A percentile compares a stretch with the other conserved stretches of the same genome.
Conservation (phyloP, 2,888 invertebrate species). For the Mimumesa dahlbomi region DNA sequence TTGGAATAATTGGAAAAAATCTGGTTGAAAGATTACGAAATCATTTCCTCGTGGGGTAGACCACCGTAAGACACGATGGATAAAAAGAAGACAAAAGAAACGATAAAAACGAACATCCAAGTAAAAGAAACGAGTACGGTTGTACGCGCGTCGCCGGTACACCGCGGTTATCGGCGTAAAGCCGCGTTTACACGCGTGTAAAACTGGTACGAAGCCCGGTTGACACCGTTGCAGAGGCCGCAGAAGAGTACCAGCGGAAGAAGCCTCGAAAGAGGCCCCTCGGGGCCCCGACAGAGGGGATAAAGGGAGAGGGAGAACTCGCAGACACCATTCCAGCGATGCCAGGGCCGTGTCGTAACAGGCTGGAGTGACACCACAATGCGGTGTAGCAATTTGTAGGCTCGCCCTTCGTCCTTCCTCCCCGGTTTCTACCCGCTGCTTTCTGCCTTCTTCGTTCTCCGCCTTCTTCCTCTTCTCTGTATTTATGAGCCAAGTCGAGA, state of each 20-base stretch:
- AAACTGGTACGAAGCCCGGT: conserved; percentile 55
- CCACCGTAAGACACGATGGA: no score
- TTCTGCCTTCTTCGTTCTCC: conserved; percentile 15
- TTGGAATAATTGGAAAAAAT: no score
- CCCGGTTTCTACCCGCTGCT: conserved; percentile 37
- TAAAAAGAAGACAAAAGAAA: background rate
- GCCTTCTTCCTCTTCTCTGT: conserved; percentile 60
- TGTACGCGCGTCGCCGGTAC: conserved; percentile 46
- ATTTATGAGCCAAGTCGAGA: conserved; percentile 71
- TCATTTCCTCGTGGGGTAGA: no score
- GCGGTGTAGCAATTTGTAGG: conserved; percentile 81
- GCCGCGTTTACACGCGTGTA: conserved; percentile 66
- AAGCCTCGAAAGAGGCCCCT: conserved; percentile 23
- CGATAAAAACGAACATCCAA: background rate
- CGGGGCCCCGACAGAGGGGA: conserved; percentile 19
- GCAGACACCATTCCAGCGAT: conserved; percentile 79
- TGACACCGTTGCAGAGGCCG: conserved; percentile 32
- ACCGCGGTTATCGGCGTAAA: conserved; percentile 61
- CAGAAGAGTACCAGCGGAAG: conserved; percentile 24
- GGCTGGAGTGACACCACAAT: conserved; percentile 80
- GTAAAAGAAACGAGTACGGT: conserved; percentile 17
- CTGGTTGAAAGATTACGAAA: no score
- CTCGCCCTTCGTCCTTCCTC: conserved; percentile 73
- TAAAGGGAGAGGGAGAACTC: conserved; percentile 49
- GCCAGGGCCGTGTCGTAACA: conserved; percentile 79